Conservation (phyloP, 30 jellyfish, hydroid and myxozoan genomes). For the Catostylus mosaicus region DNA sequence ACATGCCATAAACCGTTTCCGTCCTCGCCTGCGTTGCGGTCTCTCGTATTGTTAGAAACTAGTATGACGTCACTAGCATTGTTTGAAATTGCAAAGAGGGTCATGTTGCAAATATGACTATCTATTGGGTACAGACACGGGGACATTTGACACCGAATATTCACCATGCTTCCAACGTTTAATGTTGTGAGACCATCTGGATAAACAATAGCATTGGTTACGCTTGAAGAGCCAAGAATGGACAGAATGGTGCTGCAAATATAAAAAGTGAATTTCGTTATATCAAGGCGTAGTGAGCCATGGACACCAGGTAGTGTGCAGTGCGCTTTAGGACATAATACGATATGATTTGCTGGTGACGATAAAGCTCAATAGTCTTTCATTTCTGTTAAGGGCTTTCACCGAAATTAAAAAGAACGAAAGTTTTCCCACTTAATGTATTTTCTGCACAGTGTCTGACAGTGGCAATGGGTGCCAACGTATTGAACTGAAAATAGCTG, state of each 20-base stretch:
- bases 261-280: no score
- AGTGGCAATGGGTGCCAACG: no score
- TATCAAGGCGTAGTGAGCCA: no score
- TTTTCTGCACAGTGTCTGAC: no score
- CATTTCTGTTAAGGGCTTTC: no score
- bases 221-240: background rate
- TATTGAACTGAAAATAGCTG: no score
- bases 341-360: no score
- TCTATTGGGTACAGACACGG: conserved; percentile 36
- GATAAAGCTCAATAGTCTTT: no score
- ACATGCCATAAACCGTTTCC: conserved; percentile 21
- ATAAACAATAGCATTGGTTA: background rate
- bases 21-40: background rate
- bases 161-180: background rate
- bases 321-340: no score
- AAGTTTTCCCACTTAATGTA: no score
- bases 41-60: background rate
- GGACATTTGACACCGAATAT: conserved; percentile 10
- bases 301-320: no score
- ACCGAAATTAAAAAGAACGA: no score
- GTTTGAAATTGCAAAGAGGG: background rate
- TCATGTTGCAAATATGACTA: conserved; percentile 3
- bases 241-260: background rate
- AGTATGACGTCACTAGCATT: conserved; percentile 30
- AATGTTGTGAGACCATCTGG: background rate